Conservation (phyloP, 2,888 invertebrate genomes). For the Synergus umbraculus region DNA sequence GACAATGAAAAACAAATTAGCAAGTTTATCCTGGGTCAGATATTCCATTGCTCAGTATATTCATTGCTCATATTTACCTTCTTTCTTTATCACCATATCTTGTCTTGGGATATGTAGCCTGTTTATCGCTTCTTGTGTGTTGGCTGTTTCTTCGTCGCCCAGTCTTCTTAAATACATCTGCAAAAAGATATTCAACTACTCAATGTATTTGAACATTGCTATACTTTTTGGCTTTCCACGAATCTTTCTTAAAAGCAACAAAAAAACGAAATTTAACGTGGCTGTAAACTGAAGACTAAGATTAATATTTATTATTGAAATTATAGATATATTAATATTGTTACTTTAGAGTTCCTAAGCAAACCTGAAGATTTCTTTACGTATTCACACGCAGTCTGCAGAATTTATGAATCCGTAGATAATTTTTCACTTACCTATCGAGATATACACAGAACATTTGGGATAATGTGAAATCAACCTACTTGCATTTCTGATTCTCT, state of each 20-base stretch:
- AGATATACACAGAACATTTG: background rate
- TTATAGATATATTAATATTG: background rate
- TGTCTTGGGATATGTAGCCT: conserved; percentile 74
- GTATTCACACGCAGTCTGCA: background rate
- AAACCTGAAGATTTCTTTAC: background rate
- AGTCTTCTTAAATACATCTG: conserved; percentile 84
- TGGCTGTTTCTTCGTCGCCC: conserved; percentile 80
- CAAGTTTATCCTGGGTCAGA: background rate
- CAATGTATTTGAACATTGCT: conserved; percentile 69
- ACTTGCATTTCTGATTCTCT: conserved; percentile 90
- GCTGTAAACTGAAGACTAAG: too few species aligned
- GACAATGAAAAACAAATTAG: background rate
- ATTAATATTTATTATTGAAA: too few species aligned
- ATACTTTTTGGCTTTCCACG: background rate
- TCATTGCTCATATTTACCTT: conserved; percentile 67
- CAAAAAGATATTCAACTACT: conserved; percentile 75
- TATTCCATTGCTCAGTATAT: background rate
- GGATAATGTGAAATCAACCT: conserved; percentile 43
- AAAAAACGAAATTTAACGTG: background rate
- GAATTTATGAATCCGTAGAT: background rate
- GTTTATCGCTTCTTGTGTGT: conserved; percentile 72
- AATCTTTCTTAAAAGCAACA: background rate
- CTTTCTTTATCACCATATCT: conserved; percentile 74
- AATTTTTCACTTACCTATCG: background rate
- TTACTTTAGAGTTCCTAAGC: background rate